Evolutionary conservation across 64 coral and sea anemone species (phyloP).

Genomic region (Dendronephthya gigantea): DNA sequence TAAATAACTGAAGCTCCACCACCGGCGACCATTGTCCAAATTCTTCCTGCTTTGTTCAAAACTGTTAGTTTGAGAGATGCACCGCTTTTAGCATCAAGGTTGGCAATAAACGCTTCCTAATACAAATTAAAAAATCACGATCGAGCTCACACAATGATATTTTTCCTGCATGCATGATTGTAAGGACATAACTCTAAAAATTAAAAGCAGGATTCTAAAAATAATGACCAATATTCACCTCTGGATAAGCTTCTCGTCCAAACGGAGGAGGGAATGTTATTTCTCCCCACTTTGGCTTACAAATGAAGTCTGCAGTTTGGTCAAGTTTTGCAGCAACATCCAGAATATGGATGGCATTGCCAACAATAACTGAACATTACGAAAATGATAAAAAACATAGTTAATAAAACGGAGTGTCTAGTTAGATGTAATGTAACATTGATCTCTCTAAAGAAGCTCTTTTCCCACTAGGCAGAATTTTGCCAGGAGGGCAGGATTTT

Average conservation of each 20-base stretch:
- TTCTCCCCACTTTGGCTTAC: constrained; percentile 86
- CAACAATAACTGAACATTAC: constrained; percentile 60
- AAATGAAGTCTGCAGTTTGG: constrained; percentile 92
- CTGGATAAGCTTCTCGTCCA: constrained; percentile 87
- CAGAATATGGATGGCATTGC: constrained; percentile 52
- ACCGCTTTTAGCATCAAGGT: constrained; percentile 95
- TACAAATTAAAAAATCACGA: not conserved
- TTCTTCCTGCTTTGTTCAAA: constrained; percentile 78
- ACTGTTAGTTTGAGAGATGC: constrained; percentile 94
- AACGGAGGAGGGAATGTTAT: constrained; percentile 93
- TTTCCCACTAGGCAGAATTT: no score
- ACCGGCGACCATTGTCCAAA: constrained; percentile 98
- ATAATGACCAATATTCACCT: constrained; percentile 35
- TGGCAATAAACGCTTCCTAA: constrained; percentile 77
- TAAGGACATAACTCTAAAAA: no score
- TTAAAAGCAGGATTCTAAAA: not conserved
- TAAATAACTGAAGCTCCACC: constrained; percentile 95
- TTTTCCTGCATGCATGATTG: no score
- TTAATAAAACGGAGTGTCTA: no score
- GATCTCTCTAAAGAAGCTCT: no score
- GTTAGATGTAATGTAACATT: no score
- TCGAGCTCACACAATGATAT: no score
- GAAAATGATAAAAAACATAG: not conserved
- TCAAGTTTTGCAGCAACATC: constrained; percentile 94
- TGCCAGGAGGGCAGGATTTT: no score